These are phyloP conservation scores for Myoxocephalus aenaeus DNA, from an alignment of 2,797 vertebrate species.

Conservation along the genomic window DNA sequence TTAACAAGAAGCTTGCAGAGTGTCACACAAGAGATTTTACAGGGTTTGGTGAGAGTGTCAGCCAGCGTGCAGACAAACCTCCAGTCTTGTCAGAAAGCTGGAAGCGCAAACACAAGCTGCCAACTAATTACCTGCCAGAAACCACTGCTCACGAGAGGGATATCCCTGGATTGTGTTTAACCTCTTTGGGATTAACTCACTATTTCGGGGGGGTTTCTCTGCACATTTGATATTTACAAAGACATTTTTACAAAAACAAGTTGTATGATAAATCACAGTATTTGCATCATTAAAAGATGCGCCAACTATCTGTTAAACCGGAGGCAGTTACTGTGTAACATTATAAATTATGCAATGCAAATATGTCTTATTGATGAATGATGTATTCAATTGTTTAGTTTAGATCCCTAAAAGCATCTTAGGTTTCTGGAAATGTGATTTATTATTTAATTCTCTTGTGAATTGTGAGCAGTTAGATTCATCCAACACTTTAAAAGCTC, in stretches of 20 bases:
- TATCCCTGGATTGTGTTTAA: slow-evolving; percentile 64
- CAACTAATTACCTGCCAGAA: slow-evolving; percentile 77
- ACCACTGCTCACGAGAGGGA: slow-evolving; percentile 62
- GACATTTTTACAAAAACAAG: slow-evolving; percentile 38
- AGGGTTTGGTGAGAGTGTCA: slow-evolving; percentile 76
- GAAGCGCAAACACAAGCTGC: slow-evolving; percentile 57
- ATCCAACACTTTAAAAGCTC: slow-evolving; percentile 17
- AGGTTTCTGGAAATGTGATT: slow-evolving; percentile 47
- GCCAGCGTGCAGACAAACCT: slow-evolving; percentile 76
- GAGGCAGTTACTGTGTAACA: slow-evolving; percentile 19
- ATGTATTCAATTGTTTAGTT: slow-evolving; percentile 45
- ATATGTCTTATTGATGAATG: slow-evolving; percentile 28
- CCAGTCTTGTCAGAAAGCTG: slow-evolving; percentile 72
- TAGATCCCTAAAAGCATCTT: slow-evolving; percentile 27
- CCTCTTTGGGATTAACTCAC: slow-evolving; percentile 47
- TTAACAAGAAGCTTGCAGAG: slow-evolving; percentile 70
- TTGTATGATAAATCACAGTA: slow-evolving; percentile 36
- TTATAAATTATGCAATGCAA: slow-evolving; percentile 45
- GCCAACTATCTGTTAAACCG: slow-evolving; percentile 29
- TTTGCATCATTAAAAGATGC: slow-evolving; percentile 18
- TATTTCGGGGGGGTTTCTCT: slow-evolving; percentile 31
- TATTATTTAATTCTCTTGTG: slow-evolving; percentile 39
- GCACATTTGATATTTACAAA: slow-evolving; percentile 21
- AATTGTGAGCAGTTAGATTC: slow-evolving; percentile 19
- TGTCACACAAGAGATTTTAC: slow-evolving; percentile 77